Base-by-base conservation (phyloP, 2,113 vertebrate genomes). In the Triplophysa dalaica region DNA sequence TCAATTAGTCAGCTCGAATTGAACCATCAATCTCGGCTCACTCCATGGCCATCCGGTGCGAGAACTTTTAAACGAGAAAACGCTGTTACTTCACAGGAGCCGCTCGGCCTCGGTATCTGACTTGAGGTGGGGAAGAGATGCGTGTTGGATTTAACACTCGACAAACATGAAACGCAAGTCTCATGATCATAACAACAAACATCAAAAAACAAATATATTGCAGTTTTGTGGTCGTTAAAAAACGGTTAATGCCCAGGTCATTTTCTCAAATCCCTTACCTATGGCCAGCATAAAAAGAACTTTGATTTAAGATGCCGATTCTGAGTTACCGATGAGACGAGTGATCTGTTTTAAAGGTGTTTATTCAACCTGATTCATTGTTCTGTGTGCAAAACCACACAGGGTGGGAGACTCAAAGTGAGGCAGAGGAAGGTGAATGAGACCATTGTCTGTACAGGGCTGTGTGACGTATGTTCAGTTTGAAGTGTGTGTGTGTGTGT, bases 401-500 rank as follows among this genome's bases (percentile, higher is more conserved):
- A 69, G 67, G 8, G 78, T 19, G 26, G 29, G 61, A 41, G 48
- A 13, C 68, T 14, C 16, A 13, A 73, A 65, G 70, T n/a, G 67
- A 73, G 48, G 61, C 64, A 66, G 33, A 29, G 41, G 52, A 66
- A 80, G 61, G 50, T 75, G 79, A 75, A 58, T 81, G 70, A 67
- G 62, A 75, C 69, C 33, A 66, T 66, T 66, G 70, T 66, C 64
- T 63, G 17, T 16, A 56, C 56, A 58, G 52, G 70, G 63, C 70
- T 81, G 33, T 33, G 54, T 33, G n/a, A 80, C 77, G 63, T 70
- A 76, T 80, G 67, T 62, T 83, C 56, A 78, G 79, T 75, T 84
- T 48, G 84, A 38, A 85, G 85, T 80, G 68, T 43, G 70, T 62
- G 64, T 56, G 85, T 80, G 68, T 43, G 70, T 62, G 65, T 63